Evolutionary conservation across 2,888 invertebrate species (phyloP).

Genomic region (Caenorhabditis doughertyi): DNA sequence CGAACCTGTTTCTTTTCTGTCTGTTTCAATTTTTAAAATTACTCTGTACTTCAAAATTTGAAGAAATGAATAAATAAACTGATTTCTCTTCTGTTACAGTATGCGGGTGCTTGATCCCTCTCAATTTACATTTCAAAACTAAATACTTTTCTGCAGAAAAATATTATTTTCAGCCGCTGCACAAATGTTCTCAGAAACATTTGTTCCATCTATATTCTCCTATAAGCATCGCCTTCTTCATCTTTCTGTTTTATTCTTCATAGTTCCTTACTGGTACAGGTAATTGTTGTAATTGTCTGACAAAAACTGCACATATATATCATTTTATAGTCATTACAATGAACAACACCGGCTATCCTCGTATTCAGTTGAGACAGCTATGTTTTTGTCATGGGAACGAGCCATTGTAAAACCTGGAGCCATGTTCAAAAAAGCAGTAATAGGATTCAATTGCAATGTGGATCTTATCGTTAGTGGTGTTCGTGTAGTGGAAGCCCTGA

Average conservation of each 20-base stretch:
- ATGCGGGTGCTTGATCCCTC: too few species aligned
- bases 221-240: constrained; percentile 66
- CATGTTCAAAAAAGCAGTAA: constrained; percentile 79
- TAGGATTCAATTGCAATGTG: constrained; percentile 84
- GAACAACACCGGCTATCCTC: constrained; percentile 77
- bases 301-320: background rate
- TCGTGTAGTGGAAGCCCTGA: constrained; percentile 82
- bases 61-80: too few species aligned
- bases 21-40: too few species aligned
- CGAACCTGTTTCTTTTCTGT: background rate
- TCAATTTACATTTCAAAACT: too few species aligned
- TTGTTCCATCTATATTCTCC: constrained; percentile 62
- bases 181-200: constrained; percentile 62
- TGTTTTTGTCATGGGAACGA: constrained; percentile 79
- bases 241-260: constrained; percentile 65
- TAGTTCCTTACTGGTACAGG: constrained; percentile 71
- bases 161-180: background rate
- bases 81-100: too few species aligned
- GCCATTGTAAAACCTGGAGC: constrained; percentile 79
- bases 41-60: too few species aligned
- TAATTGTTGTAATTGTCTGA: constrained; percentile 19
- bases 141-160: too few species aligned
- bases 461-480: constrained; percentile 84
- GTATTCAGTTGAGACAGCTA: constrained; percentile 77
- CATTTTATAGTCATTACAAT: constrained; percentile 74